phyloP scores from a whole-genome alignment of 1,140 invertebrate genomes.

The Chironomus striatipennis region DNA sequence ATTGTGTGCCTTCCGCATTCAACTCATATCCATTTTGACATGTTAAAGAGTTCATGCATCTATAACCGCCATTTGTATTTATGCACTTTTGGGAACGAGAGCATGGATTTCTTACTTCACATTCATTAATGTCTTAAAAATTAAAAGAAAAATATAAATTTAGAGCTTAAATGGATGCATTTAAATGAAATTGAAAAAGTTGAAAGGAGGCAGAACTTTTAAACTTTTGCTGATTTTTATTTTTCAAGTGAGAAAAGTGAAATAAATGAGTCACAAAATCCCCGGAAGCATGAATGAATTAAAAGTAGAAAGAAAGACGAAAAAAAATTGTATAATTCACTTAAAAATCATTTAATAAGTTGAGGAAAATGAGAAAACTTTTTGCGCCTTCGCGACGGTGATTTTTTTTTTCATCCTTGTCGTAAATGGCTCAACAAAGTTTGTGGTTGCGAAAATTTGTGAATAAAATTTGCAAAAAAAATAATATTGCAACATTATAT shows the following conservation, averaged over 20 bases:
- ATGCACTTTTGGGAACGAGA: constrained; percentile 42
- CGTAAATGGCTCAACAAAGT: not conserved
- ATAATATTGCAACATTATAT: too few species aligned
- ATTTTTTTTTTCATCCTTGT: not conserved
- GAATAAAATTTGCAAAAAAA: too few species aligned
- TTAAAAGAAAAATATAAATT: not conserved
- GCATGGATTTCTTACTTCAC: constrained; percentile 38
- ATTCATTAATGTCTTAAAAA: constrained; percentile 43
- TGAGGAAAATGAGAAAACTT: constrained; percentile 9
- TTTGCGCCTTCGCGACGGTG: not conserved
- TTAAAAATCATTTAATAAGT: not conserved
- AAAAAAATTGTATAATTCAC: not conserved
- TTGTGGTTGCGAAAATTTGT: too few species aligned
- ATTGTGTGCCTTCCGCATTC: constrained; percentile 39
- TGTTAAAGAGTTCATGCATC: constrained; percentile 44
- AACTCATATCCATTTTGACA: constrained; percentile 44
- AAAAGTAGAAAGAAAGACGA: not conserved
- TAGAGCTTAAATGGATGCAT: too few species aligned
- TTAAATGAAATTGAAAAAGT: too few species aligned
- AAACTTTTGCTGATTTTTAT: not conserved
- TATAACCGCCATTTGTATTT: constrained; percentile 46
- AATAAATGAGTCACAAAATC: not conserved
- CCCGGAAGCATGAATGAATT: not conserved
- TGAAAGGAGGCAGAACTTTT: not conserved
- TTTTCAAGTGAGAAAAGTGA: not conserved